Evolutionary conservation across 2,888 invertebrate genomes (phyloP).

Genomic region (Eubasilissa splendida): DNA sequence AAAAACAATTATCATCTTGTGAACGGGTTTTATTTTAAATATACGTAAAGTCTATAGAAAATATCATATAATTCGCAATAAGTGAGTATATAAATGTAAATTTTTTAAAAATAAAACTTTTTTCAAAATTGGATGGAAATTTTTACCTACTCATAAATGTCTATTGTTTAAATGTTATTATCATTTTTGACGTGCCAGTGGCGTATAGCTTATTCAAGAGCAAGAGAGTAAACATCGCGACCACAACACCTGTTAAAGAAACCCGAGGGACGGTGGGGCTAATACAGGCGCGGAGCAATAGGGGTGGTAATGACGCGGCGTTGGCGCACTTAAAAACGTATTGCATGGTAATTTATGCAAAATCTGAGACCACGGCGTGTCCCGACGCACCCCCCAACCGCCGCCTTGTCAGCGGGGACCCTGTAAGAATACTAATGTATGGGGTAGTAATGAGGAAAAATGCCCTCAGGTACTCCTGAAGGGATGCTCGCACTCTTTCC

Average conservation of each 20-base stretch:
- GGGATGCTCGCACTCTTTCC: not conserved
- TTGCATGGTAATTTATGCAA: conserved; percentile 47
- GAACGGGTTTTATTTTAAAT: too few species aligned
- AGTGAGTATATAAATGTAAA: too few species aligned
- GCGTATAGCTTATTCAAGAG: too few species aligned
- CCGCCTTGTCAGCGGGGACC: not conserved
- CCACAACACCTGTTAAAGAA: not conserved
- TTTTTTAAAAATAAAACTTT: too few species aligned
- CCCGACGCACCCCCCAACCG: not conserved
- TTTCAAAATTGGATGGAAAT: too few species aligned
- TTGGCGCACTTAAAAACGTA: conserved; percentile 37
- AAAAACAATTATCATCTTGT: too few species aligned
- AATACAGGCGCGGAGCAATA: not conserved
- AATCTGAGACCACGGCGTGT: not conserved
- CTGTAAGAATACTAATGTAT: conserved; percentile 28
- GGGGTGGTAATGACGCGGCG: conserved; percentile 20
- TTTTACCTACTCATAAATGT: too few species aligned
- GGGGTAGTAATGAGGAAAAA: conserved; percentile 3
- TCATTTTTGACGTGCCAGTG: too few species aligned
- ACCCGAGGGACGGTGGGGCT: not conserved
- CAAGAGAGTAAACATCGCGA: too few species aligned
- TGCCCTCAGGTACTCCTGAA: not conserved
- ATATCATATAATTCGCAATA: too few species aligned
- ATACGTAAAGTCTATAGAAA: too few species aligned
- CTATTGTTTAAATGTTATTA: too few species aligned